Evolutionary conservation across 2,888 invertebrate genomes (phyloP).

Genomic region (Troides helena): DNA sequence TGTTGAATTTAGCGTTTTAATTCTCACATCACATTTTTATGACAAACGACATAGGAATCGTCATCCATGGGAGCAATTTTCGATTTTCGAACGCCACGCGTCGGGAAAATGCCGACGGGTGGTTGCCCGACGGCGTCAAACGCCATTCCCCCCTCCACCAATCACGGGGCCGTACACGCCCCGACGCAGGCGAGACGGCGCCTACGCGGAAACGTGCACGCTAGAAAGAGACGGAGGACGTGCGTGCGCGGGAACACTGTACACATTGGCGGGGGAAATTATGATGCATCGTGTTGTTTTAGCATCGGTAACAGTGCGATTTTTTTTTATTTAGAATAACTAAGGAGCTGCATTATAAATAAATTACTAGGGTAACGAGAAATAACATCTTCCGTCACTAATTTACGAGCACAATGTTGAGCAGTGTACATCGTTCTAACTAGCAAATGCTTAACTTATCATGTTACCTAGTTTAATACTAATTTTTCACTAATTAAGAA

Average conservation of each 20-base stretch:
- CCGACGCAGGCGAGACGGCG: conserved; percentile 51
- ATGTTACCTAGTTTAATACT: too few species aligned
- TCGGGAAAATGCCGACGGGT: conserved; percentile 77
- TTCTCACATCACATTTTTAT: conserved; percentile 26
- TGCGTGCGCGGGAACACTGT: conserved; percentile 59
- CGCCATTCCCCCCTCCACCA: conserved; percentile 70
- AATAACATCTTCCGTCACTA: background rate
- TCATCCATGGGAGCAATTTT: conserved; percentile 47
- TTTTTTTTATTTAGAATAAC: conserved; percentile 57
- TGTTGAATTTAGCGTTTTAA: background rate
- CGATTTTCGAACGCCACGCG: conserved; percentile 64
- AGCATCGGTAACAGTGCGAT: conserved; percentile 74
- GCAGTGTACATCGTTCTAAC: too few species aligned
- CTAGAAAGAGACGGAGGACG: conserved; percentile 47
- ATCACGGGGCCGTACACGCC: conserved; percentile 69
- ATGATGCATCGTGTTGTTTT: conserved; percentile 78
- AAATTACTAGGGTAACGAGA: conserved; percentile 8
- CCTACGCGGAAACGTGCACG: conserved; percentile 38
- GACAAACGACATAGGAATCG: conserved; percentile 34
- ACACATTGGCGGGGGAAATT: conserved; percentile 64
- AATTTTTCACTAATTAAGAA: too few species aligned
- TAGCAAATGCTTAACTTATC: too few species aligned
- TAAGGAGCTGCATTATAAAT: conserved; percentile 47
- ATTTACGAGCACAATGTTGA: too few species aligned
- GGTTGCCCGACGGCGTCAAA: conserved; percentile 53